Conservation (phyloP, 2,888 invertebrate genomes). For the Catotricha subobsoleta region DNA sequence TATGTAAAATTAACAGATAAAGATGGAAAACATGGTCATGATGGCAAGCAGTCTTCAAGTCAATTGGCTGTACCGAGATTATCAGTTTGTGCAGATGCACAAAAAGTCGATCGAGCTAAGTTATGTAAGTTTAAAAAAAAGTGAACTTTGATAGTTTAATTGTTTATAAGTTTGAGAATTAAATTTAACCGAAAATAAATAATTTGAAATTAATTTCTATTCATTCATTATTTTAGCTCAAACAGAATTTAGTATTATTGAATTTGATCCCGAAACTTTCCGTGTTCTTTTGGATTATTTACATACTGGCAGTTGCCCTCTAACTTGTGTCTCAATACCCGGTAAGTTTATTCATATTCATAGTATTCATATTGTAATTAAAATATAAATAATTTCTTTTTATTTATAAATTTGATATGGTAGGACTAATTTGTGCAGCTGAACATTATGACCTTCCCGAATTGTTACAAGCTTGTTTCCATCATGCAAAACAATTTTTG, state of each 20-base stretch:
- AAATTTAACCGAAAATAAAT: too few species aligned
- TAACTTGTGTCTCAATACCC: conserved; percentile 82
- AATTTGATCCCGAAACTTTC: conserved; percentile 88
- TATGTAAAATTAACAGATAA: conserved; percentile 38
- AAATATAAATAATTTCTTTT: background rate
- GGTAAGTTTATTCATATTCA: conserved; percentile 30
- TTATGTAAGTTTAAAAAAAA: conserved; percentile 26
- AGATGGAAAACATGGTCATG: conserved; percentile 62
- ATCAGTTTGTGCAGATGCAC: conserved; percentile 84
- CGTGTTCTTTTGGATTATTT: conserved; percentile 77
- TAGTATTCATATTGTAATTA: background rate
- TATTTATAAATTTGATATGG: background rate
- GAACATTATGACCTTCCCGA: conserved; percentile 90
- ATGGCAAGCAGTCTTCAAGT: conserved; percentile 54
- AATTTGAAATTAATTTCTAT: too few species aligned
- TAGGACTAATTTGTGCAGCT: conserved; percentile 68
- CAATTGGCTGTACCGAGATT: conserved; percentile 70
- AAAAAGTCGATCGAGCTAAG: conserved; percentile 82
- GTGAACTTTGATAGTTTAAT: too few species aligned
- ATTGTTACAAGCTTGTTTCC: conserved; percentile 82
- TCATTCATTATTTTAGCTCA: too few species aligned
- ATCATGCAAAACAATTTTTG: conserved; percentile 85
- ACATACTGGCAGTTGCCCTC: conserved; percentile 80
- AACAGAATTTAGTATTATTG: conserved; percentile 88
- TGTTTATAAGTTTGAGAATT: too few species aligned